phyloP scores from a whole-genome alignment of 2,113 vertebrate species.

The Nanorana parkeri region DNA sequence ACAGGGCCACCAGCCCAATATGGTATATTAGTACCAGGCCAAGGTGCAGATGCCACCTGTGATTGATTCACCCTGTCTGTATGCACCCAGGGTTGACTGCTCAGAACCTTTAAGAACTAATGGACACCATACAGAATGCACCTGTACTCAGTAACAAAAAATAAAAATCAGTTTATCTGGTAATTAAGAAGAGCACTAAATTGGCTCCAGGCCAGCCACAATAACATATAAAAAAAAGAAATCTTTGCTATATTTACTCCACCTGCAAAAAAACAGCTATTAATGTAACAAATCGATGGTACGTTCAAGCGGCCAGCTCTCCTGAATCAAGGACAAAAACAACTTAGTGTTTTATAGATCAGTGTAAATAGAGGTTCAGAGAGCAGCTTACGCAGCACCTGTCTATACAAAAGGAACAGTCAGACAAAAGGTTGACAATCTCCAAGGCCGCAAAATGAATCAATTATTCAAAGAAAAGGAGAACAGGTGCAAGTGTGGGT shows the following conservation, averaged over 20 bases:
- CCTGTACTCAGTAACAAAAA: neutral
- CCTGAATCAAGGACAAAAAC: constrained; percentile 28
- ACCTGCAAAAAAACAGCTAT: constrained; percentile 17
- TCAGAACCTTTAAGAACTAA: no score
- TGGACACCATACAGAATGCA: neutral
- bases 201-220: neutral
- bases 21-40: no score
- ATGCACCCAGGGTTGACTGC: no score
- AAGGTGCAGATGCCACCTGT: no score
- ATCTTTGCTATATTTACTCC: constrained; percentile 5
- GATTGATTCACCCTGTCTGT: no score
- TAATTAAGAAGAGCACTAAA: neutral
- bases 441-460: constrained; percentile 40
- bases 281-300: constrained; percentile 37
- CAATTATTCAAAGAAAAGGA: neutral
- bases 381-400: constrained; percentile 45
- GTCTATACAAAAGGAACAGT: constrained; percentile 40
- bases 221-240: neutral
- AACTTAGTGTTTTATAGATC: constrained; percentile 26
- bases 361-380: constrained; percentile 38
- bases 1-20: no score
- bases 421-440: constrained; percentile 37
- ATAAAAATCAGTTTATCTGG: neutral
- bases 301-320: constrained; percentile 22
- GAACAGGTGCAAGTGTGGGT: constrained; percentile 49